Evolutionary conservation across 2,888 invertebrate species (phyloP), one percentile per base, ranked within the genome.

Genomic region (Carcina quercana): DNA sequence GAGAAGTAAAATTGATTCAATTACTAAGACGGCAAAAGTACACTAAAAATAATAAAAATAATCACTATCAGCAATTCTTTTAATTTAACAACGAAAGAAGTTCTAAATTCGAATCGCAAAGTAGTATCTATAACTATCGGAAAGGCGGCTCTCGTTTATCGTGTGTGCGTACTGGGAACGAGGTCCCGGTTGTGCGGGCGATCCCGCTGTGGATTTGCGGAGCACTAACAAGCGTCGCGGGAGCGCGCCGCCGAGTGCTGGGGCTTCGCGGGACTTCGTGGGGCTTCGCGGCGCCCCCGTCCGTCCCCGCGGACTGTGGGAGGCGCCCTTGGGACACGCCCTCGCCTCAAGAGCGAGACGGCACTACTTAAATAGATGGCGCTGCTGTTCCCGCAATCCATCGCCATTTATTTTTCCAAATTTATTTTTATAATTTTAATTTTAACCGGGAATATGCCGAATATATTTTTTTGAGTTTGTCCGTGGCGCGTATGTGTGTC

Each of bases 191-290:
- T 71, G 80, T 71, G 59, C 82, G 83, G 68, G 80, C 71, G 78
- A 74, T 83, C 84, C 85, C 85, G 80, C 75, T 80, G 84, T 79
- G 85, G 64, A 78, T 84, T 82, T 75, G 78, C 73, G 76, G 76
- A 76, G 71, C 82, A 82, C 82, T 82, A 82, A 83, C 82, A 82
- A 79, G 83, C 79, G 80, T 75, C 80, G 75, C 79, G 80, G 82
- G 82, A 80, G 71, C 70, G 65, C 72, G 66, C 59, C 71, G 72
- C 74, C 61, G 72, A 78, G 79, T 75, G 75, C 83, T 71, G 72
- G 66, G 73, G 80, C 82, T 73, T 72, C 78, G 67, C 74, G 72
- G 84, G 74, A 78, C 79, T 79, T 74, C 76, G n/a, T 71, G 72
- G 66, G 73, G 80, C 82, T 73, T 72, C 78, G 67, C 74, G 72